Evolutionary conservation across 2,888 invertebrate genomes (phyloP).

Genomic region (Rhyacophila evoluta): DNA sequence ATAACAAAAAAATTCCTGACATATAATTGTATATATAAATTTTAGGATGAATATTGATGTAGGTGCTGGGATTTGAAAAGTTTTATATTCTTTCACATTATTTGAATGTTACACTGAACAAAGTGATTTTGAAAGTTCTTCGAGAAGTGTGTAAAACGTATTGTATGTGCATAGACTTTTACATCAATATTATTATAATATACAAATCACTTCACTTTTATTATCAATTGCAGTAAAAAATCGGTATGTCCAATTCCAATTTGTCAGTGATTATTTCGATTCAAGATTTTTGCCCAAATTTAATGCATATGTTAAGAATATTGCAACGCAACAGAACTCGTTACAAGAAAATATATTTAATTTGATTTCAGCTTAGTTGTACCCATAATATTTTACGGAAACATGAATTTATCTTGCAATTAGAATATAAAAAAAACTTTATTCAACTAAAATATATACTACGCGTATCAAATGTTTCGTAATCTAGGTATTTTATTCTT

Average conservation of each 20-base stretch:
- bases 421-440: too few relatives aligned
- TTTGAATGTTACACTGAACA: background rate
- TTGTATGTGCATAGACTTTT: conserved; percentile 20
- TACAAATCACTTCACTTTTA: background rate
- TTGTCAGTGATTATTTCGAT: background rate
- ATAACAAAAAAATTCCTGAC: too few relatives aligned
- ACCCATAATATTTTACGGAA: too few relatives aligned
- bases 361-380: too few relatives aligned
- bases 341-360: too few relatives aligned
- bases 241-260: background rate
- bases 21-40: too few relatives aligned
- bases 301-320: background rate
- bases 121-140: background rate
- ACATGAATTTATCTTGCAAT: too few relatives aligned
- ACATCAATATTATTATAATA: background rate
- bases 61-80: background rate
- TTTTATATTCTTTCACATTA: background rate
- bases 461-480: too few relatives aligned
- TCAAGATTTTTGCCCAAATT: background rate
- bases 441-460: too few relatives aligned
- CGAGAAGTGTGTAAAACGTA: background rate
- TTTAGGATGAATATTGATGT: too few relatives aligned
- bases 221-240: background rate
- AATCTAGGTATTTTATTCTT: too few relatives aligned
- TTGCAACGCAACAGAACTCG: too few relatives aligned